phyloP scores from a whole-genome alignment of 2,797 vertebrate species.

The Eulemur coronatus region DNA sequence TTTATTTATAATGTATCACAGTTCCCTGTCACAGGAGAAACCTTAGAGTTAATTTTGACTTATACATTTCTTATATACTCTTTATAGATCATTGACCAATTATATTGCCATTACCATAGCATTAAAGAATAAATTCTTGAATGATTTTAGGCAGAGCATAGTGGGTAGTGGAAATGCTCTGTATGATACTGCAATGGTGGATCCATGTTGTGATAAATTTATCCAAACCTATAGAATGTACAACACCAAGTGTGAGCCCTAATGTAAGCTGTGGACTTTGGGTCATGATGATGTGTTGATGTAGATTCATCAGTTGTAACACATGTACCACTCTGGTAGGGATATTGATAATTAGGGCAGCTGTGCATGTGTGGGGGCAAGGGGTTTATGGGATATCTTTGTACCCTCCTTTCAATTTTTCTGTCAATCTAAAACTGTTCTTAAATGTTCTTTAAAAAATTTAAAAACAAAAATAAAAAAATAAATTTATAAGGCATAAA shows the following conservation, averaged over 20 bases:
- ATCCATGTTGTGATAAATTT: neutral
- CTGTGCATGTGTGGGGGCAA: neutral
- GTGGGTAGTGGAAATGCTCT: neutral
- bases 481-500: slow-evolving; percentile 8
- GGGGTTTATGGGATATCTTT: neutral
- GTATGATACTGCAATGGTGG: neutral
- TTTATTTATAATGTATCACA: neutral
- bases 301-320: neutral
- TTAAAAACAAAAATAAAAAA: neutral
- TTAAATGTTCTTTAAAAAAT: neutral
- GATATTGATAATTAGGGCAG: neutral
- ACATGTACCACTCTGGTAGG: neutral
- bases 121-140: neutral
- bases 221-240: neutral
- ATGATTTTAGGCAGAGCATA: neutral
- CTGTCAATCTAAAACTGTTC: neutral
- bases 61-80: neutral
- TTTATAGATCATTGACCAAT: neutral
- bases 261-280: neutral
- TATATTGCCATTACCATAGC: neutral
- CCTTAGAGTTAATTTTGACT: slow-evolving; percentile 2
- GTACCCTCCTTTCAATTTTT: neutral
- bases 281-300: neutral
- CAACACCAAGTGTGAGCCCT: neutral
- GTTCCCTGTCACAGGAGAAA: neutral